Evolutionary conservation across 1,140 invertebrate genomes (phyloP).

Genomic region (Apocrypta bakeri): DNA sequence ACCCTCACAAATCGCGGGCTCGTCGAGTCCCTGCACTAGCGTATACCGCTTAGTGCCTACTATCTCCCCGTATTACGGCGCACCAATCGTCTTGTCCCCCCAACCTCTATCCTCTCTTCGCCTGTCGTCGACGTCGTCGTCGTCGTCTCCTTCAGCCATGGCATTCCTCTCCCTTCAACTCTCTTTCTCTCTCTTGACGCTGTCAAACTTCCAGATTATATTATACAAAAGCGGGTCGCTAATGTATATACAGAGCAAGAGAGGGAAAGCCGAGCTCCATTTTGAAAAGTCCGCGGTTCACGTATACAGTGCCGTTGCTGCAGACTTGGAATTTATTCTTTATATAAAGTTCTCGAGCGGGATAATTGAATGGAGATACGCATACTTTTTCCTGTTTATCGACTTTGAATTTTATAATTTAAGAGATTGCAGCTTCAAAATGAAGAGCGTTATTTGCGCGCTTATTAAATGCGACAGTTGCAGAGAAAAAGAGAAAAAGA

Average conservation of each 20-base stretch:
- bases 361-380: neutral
- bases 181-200: conserved; percentile 50
- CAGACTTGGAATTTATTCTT: neutral
- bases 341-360: neutral
- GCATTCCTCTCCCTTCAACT: conserved; percentile 43
- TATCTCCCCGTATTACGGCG: conserved; percentile 68
- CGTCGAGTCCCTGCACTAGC: conserved; percentile 40
- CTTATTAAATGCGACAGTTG: neutral
- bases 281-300: conserved; percentile 25
- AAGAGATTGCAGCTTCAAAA: neutral
- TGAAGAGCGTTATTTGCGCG: neutral
- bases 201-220: conserved; percentile 59
- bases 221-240: conserved; percentile 56
- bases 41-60: conserved; percentile 55
- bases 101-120: conserved; percentile 34
- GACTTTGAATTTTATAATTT: neutral
- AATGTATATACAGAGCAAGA: neutral
- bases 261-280: conserved; percentile 13
- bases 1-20: conserved; percentile 42
- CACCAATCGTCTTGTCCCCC: conserved; percentile 59
- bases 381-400: neutral
- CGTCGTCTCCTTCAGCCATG: conserved; percentile 42
- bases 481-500: neutral
- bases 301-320: neutral
- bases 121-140: neutral